Conservation (phyloP, 2,888 invertebrate species). For the Lacanobia oleracea region DNA sequence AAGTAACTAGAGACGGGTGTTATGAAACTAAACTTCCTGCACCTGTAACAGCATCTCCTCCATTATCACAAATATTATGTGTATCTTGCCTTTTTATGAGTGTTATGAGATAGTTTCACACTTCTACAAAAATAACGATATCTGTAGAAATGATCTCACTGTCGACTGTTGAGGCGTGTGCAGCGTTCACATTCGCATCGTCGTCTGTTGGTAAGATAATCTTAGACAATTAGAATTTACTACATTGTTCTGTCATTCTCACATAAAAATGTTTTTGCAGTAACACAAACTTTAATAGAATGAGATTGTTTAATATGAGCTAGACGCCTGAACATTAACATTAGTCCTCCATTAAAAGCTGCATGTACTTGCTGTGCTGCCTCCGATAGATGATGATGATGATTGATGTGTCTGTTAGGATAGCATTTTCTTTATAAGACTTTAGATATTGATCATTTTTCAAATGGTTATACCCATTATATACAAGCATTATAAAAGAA, state of each 20-base stretch:
- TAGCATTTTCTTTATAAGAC: not conserved
- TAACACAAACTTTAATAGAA: not conserved
- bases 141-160: constrained; percentile 10
- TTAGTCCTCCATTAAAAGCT: not conserved
- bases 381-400: too few relatives aligned
- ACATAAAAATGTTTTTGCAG: constrained; percentile 34
- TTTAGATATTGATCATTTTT: not conserved
- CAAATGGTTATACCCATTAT: not conserved
- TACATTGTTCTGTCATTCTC: constrained; percentile 41
- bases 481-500: not conserved
- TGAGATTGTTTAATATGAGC: not conserved
- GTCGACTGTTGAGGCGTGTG: constrained; percentile 12
- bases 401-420: too few relatives aligned
- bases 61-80: not conserved
- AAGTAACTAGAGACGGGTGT: not conserved
- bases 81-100: not conserved
- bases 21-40: not conserved
- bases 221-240: constrained; percentile 52
- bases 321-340: not conserved
- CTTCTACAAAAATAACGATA: constrained; percentile 1
- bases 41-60: not conserved
- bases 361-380: not conserved
- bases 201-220: constrained; percentile 41
- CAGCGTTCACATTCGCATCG: constrained; percentile 7
- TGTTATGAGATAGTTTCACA: constrained; percentile 4